A percentile compares a stretch with the other conserved stretches of the same genome.
phyloP scores from a whole-genome alignment of 2,797 vertebrate species.

The Gymnopithys bicolor region DNA sequence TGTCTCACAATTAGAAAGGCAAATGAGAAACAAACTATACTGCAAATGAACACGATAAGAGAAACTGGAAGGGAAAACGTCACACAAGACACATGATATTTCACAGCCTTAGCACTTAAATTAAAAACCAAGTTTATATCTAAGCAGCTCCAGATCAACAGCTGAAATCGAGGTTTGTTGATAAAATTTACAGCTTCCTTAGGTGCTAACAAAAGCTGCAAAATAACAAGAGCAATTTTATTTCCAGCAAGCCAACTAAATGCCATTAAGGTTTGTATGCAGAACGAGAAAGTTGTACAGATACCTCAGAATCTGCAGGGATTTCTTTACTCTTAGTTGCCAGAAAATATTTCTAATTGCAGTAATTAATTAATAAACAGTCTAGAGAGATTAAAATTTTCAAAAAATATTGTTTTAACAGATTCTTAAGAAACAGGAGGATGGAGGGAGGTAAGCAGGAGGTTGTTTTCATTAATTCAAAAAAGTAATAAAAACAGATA shows the following conservation, averaged over 20 bases:
- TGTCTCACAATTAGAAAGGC: slow-evolving; percentile 9
- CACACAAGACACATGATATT: background rate
- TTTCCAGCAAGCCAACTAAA: background rate
- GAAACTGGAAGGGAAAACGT: background rate
- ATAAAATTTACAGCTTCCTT: background rate
- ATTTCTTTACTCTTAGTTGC: background rate
- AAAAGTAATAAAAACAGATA: background rate
- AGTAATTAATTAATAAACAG: background rate
- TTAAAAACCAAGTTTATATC: slow-evolving; percentile 1
- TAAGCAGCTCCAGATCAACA: background rate
- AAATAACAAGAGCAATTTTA: background rate
- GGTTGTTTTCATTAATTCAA: background rate
- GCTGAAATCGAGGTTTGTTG: background rate
- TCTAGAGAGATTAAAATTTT: background rate
- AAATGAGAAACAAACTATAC: background rate
- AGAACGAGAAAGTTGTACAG: background rate
- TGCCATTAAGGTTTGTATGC: background rate
- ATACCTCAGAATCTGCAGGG: background rate
- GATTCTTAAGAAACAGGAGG: background rate
- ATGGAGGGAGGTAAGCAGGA: background rate
- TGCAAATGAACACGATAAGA: background rate
- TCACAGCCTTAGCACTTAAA: background rate
- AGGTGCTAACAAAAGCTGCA: background rate
- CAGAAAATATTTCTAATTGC: background rate
- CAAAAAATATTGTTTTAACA: background rate